Evolutionary conservation across 2,888 invertebrate genomes (phyloP), one percentile per base, ranked within the genome.

Genomic region (Diadegma fenestrale): DNA sequence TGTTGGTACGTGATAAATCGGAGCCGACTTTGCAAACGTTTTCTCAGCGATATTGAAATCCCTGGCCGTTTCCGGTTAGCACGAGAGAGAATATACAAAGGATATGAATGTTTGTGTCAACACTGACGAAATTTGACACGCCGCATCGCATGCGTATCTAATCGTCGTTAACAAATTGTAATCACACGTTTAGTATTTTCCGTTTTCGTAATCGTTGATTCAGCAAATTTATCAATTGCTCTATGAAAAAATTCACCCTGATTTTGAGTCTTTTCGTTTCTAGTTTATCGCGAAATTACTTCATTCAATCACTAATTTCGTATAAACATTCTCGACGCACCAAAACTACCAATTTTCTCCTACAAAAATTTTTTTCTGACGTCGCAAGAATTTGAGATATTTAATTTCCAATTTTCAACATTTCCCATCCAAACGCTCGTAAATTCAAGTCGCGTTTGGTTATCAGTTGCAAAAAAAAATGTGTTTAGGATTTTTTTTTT

Each of bases 51-150:
- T 33, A 63, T 43, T 45, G 30, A 45, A 63, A 58, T 63, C 43
- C 45, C 63, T 43, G 14, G 26, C 17, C 41, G 37, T 61, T 84
- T 84, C 84, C 84, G 84, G 84, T 71, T 63, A 76, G 43, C 80
- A 37, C 37, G 51, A 30, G 37, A 30, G 37, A 14, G 8, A 71
- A 41, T 66, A 63, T 64, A 43, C 45, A 22, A 68, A 26, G n/a
- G 45, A 66, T 43, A 45, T 45, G 54, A 75, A 30, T n/a, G n/a
- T 63, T 69, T 51, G 63, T 41, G 58, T 63, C 61, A 75, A 61
- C 58, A 69, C 19, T 64, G 77, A 66, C n/a, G 54, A 48, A 45
- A 75, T 43, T 12, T 45, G 63, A 64, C 26, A 76, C 75, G 54
- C 75, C 54, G 54, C 63, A 45, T 37, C 45, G 63, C n/a, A 7